Evolutionary conservation across 2,113 vertebrate genomes (phyloP), one percentile per base, ranked within the genome.

Genomic region (Copsychus sechellarum): DNA sequence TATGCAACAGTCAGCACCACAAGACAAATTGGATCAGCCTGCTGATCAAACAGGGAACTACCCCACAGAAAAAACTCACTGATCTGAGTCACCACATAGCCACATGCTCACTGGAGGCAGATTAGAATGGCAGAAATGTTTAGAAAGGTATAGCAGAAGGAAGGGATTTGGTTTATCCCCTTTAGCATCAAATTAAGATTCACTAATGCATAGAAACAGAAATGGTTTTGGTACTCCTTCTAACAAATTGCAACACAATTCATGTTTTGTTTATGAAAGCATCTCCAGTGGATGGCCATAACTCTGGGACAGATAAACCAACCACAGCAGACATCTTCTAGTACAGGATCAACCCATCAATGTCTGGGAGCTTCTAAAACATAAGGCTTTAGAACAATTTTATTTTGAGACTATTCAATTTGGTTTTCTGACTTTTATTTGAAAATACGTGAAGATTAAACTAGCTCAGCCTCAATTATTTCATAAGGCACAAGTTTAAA

Each of bases 11-110:
- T 87, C 90, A 90, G 71, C 3, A 0, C 61, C 78, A 91, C 79
- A 77, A 94, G 62, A 94, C 54, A 82, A 94, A 92, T 34, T 28
- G 16, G 54, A 82, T 85, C 85, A 91, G 70, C 53, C 54, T 69
- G 66, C 81, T 95, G 79, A 90, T 92, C 85, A 89, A 89, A 90
- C 47, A 86, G 45, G 76, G 62, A 76, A 76, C 81, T 92, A 86
- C 34, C 26, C 54, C 79, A 90, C 50, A 80, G 62, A 91, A 94
- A 93, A 80, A 89, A 33, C 48, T 47, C 2, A n/a, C 74, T 90
- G 40, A 60, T 95, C 53, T 69, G 88, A 93, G 81, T 90, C 95
- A 95, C 74, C 79, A 83, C 5, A 4, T 3, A 66, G 34, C 77
- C 77, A 74, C 80, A 89, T 34, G 42, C 54, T 61, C 45, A 15